A percentile compares a stretch with the other conserved stretches of the same genome.
These are phyloP conservation scores for Aulostomus chinensis DNA, from an alignment of 2,797 vertebrate genomes.

Conservation along the genomic window DNA sequence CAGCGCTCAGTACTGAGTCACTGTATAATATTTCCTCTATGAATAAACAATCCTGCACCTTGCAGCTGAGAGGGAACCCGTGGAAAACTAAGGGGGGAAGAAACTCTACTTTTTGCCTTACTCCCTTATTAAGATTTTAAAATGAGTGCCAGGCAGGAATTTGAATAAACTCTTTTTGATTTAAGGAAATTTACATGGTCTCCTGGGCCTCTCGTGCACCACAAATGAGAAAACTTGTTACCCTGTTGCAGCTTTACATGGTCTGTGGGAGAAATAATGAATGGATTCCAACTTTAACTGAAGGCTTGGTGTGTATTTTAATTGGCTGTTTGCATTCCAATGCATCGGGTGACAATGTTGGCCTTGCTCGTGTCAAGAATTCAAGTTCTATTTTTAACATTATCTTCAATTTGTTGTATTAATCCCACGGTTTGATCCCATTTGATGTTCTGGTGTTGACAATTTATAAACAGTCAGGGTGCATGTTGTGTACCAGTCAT, in stretches of 20 bases:
- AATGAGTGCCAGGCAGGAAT: constrained; percentile 22
- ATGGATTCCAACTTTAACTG: constrained; percentile 39
- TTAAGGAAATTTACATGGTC: constrained; percentile 32
- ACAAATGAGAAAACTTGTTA: constrained; percentile 55
- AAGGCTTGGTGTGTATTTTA: constrained; percentile 51
- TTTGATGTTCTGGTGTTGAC: neutral
- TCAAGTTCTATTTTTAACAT: constrained; percentile 4
- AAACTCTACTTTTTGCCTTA: constrained; percentile 8
- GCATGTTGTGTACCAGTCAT: no score
- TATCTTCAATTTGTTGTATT: neutral
- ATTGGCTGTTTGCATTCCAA: constrained; percentile 61
- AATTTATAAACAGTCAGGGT: neutral
- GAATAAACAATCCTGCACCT: constrained; percentile 26
- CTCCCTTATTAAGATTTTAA: constrained; percentile 38
- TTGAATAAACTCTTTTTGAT: constrained; percentile 50
- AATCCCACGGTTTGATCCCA: constrained; percentile 2
- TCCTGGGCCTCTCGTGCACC: constrained; percentile 10
- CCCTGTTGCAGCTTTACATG: constrained; percentile 28
- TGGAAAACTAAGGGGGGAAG: constrained; percentile 1
- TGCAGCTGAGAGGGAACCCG: constrained; percentile 6
- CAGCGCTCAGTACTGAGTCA: constrained; percentile 5
- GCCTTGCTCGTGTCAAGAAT: constrained; percentile 11
- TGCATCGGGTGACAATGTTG: constrained; percentile 19
- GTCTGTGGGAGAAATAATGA: constrained; percentile 51
- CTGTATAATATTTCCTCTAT: constrained; percentile 22